These are phyloP conservation scores for Prostheceraeus crozeri DNA, from an alignment of 2,888 invertebrate species.

Conservation along the genomic window DNA sequence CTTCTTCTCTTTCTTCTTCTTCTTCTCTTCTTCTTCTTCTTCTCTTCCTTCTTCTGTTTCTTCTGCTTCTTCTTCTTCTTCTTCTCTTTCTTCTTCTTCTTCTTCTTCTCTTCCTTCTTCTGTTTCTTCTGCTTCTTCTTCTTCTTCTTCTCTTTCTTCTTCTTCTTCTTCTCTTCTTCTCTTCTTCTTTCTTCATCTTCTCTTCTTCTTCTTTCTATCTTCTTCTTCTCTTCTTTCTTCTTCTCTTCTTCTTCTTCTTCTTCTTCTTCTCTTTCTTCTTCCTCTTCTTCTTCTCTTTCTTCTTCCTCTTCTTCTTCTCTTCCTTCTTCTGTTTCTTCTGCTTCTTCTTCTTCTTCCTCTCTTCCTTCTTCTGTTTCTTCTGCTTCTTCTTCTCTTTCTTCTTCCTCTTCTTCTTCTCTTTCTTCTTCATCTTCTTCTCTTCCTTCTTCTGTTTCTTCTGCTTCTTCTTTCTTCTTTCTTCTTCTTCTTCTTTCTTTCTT, in stretches of 20 bases:
- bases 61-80: too few species aligned
- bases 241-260: constrained; percentile 1
- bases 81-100: too few species aligned
- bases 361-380: constrained; percentile 1
- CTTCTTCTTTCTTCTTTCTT: constrained; percentile 9
- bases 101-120: too few species aligned
- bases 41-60: too few species aligned
- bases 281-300: not conserved
- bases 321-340: constrained; percentile 2
- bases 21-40: too few species aligned
- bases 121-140: too few species aligned
- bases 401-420: constrained; percentile 1
- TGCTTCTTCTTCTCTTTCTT: not conserved
- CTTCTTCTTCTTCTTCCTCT: constrained; percentile 1
- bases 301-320: constrained; percentile 12
- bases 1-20: too few species aligned
- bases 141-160: too few species aligned
- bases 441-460: not conserved
- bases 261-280: not conserved
- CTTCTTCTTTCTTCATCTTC: not conserved
- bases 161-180: not conserved
- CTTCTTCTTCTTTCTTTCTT: constrained; percentile 22
- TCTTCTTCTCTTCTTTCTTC: too few species aligned
- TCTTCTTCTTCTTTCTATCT: not conserved
- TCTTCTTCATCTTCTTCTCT: not conserved